These are phyloP conservation scores for Lethrus apterus DNA, from an alignment of 1,140 invertebrate species.

Conservation along the genomic window DNA sequence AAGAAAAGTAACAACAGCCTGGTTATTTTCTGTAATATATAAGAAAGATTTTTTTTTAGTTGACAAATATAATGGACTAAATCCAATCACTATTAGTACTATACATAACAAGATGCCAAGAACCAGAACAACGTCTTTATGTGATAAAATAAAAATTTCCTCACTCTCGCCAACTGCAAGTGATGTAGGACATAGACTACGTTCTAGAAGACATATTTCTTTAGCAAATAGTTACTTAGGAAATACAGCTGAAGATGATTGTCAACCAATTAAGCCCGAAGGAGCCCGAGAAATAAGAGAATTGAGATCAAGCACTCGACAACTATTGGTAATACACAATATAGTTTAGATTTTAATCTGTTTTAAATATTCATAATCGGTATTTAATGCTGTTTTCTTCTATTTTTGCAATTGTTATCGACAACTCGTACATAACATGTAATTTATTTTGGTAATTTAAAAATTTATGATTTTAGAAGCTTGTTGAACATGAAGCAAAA, in stretches of 20 bases:
- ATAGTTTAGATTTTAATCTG: not conserved
- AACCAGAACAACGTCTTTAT: conserved; percentile 28
- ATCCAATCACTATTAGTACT: conserved; percentile 20
- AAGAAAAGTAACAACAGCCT: too few relatives aligned
- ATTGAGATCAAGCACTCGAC: conserved; percentile 18
- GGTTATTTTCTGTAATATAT: too few relatives aligned
- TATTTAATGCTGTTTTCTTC: conserved; percentile 13
- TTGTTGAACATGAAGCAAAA: conserved; percentile 10
- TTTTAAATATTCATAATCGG: not conserved
- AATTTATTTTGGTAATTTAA: conserved; percentile 17
- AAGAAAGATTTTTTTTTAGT: conserved; percentile 10
- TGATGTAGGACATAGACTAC: conserved; percentile 28
- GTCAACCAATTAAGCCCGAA: conserved; percentile 24
- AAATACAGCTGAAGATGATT: conserved; percentile 31
- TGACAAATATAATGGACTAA: conserved; percentile 5
- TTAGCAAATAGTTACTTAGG: conserved; percentile 27
- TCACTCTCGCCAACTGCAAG: conserved; percentile 25
- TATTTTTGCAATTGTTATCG: conserved; percentile 25
- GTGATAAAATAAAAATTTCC: conserved; percentile 27
- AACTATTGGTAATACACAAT: conserved; percentile 7
- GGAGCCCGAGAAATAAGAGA: conserved; percentile 14
- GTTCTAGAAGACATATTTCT: conserved; percentile 30
- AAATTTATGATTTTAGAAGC: conserved; percentile 2
- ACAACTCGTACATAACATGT: conserved; percentile 29
- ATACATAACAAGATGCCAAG: conserved; percentile 28